These are phyloP conservation scores for Phoenicopterus ruber DNA, from an alignment of 2,113 vertebrate genomes.

Conservation along the genomic window DNA sequence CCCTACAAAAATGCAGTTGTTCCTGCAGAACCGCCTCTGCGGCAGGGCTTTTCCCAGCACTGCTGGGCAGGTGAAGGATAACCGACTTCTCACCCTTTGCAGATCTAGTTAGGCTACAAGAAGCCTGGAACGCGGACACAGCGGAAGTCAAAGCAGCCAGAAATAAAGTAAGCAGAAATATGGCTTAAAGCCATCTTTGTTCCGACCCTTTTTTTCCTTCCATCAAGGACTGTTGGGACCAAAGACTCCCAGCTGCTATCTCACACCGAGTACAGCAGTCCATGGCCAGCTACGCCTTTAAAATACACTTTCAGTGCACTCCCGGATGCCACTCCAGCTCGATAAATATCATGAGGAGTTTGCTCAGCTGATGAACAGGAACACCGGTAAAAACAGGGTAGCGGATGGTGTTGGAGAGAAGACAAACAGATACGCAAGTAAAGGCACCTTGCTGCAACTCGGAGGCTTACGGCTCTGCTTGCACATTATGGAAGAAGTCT, in stretches of 20 bases:
- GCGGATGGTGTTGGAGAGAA: neutral
- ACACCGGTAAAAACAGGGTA: neutral
- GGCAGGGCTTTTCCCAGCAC: neutral
- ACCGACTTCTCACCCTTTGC: neutral
- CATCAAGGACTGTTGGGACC: neutral
- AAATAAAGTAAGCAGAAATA: neutral
- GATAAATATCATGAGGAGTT: neutral
- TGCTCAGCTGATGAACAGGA: neutral
- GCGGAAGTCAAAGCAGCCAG: neutral
- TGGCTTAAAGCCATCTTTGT: neutral
- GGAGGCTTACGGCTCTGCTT: neutral
- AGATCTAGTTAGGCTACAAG: neutral
- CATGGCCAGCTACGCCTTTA: neutral
- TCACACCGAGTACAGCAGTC: rapidly evolving
- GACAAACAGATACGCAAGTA: neutral
- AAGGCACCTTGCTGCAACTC: neutral
- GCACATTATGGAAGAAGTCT: neutral
- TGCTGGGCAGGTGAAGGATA: neutral
- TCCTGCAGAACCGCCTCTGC: neutral
- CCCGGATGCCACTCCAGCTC: neutral
- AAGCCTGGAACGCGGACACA: neutral
- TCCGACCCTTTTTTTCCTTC: neutral
- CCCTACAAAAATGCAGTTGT: neutral
- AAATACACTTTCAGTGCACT: neutral
- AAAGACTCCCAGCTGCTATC: neutral